Evolutionary conservation across 2,113 vertebrate genomes (phyloP), one percentile per base, ranked within the genome.

Genomic region (Phaetusa simplex): DNA sequence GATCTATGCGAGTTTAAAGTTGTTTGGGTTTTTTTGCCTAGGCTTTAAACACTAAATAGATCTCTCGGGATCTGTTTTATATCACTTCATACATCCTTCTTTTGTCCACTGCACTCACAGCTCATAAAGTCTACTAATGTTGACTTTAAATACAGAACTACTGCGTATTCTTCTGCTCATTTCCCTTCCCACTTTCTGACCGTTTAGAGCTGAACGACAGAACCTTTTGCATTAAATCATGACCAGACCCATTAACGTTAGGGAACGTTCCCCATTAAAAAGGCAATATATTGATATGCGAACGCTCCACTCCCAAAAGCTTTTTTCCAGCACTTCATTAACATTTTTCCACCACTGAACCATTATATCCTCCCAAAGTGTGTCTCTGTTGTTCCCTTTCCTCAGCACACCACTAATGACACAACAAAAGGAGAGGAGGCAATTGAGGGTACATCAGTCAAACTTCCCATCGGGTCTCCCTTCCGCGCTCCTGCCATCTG

Each of bases 281-380:
- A 79, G 62, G 65, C 70, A 91, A 43, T 69, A 84, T 69, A 96
- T 62, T 65, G 88, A 96, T 66, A 94, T 38, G 43, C 0, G 5
- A 92, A 40, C 36, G 9, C 65, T 86, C 24, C 43, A 40, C 21
- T 71, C 76, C 82, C 86, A 43, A 74, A 95, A 84, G 64, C 52
- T 73, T 91, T 89, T 94, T 42, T 30, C 11, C 90, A 84, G 26
- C 61, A 79, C 49, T 49, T 93, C 83, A 89, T 93, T 88, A 95
- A 71, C 65, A 92, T 92, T 97, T 97, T 92, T 94, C 77, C 77
- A 88, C 65, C 17, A 9, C 27, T 72, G 83, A 81, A 88, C 56
- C 56, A 74, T 84, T 84, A 59, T 12, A 67, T 8, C 40, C 52
- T 90, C 73, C 66, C 61, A 69, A 80, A 82, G 66, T 3, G 29